Base-by-base conservation (phyloP, 1,140 invertebrate genomes). In the Neodiprion lecontei region DNA sequence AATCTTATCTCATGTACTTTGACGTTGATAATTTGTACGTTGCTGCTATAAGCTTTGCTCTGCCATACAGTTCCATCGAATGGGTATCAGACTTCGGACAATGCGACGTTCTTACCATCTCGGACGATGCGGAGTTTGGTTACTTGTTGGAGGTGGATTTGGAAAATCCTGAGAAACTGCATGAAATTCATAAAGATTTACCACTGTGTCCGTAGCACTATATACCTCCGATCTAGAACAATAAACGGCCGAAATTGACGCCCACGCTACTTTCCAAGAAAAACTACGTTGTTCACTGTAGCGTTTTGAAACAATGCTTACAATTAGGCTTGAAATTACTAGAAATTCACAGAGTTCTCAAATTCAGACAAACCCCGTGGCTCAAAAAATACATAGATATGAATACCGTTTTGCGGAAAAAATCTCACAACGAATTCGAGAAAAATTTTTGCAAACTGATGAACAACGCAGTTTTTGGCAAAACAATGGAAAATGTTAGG, bases 271-370 rank as follows among this genome's bases (percentile, higher is more conserved):
- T 77, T 70, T 70, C 85, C 70, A 88, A 88, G 83, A 74, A 79
- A 69, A 88, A 88, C 66, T 91, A 91, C 84, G 79, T 88, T 61
- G 84, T 91, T 69, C 90, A 91, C 82, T 90, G 89, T 81, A 75
- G 77, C 72, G 88, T 86, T 80, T 83, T 91, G 67, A 81, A 89
- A 83, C 88, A 89, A 80, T 88, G 84, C 76, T 11, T 90, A 47
- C 69, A 3, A n/a, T 61, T 72, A 65, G 77, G 76, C 10, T 14
- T 77, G 12, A 61, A 77, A 68, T 10, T 75, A 50, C 49, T 11
- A 4, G 74, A 80, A 83, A 81, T 74, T 77, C 70, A 76, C 75
- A 14, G 72, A 65, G 47, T 77, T 21, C 72, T 76, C 73, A 67
- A 78, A 74, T 80, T 78, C 72, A 70, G 71, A 10, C 74, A 77